Conservation (phyloP, 2,888 invertebrate genomes). For the Athripsodes cinereus region DNA sequence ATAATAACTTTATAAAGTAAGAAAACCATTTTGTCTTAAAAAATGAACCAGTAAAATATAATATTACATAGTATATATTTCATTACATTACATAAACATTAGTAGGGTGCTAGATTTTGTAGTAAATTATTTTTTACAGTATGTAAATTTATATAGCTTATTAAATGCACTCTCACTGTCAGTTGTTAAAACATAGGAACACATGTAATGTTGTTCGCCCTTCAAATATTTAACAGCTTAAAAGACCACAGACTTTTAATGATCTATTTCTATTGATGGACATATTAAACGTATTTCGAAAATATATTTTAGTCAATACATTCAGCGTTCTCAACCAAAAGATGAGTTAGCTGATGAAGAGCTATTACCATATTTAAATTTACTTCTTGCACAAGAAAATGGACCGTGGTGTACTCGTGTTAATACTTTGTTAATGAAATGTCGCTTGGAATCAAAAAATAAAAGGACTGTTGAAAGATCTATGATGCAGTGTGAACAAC, state of each 20-base stretch:
- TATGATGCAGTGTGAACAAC: conserved; percentile 78
- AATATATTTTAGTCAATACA: conserved; percentile 56
- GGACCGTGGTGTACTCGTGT: conserved; percentile 74
- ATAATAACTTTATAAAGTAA: too few relatives aligned
- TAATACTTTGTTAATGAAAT: conserved; percentile 68
- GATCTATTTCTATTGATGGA: not conserved
- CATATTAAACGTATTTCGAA: not conserved
- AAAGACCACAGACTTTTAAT: not conserved
- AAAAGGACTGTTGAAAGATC: conserved; percentile 83
- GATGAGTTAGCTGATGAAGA: conserved; percentile 79
- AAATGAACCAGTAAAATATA: too few relatives aligned
- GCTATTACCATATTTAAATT: conserved; percentile 68
- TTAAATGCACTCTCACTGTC: too few relatives aligned
- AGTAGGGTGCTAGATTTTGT: not conserved
- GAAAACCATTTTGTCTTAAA: not conserved
- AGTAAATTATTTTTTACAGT: not conserved
- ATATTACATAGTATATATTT: not conserved
- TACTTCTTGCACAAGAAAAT: conserved; percentile 56
- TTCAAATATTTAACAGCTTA: not conserved
- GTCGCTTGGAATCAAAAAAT: conserved; percentile 68
- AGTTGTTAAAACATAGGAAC: too few relatives aligned
- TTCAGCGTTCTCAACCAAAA: conserved; percentile 68
- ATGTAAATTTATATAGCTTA: too few relatives aligned
- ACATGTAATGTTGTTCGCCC: too few relatives aligned
- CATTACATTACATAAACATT: not conserved